Evolutionary conservation across 2,113 vertebrate species (phyloP).

Genomic region (Hippocampus mohnikei): DNA sequence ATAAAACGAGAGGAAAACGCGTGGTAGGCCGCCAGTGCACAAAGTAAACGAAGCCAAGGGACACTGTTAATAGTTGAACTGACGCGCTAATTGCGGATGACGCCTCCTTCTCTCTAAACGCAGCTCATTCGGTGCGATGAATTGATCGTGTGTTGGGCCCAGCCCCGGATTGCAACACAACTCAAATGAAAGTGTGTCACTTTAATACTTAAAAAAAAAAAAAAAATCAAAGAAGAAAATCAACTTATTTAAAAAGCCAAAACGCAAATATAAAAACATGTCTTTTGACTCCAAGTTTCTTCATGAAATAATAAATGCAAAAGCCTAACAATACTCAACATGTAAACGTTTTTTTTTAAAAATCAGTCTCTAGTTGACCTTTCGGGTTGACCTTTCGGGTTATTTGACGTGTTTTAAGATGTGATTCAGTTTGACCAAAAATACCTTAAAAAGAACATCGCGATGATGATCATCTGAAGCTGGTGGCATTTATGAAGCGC

Average conservation of each 20-base stretch:
- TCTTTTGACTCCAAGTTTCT: slow-evolving; percentile 11
- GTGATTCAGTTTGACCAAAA: not conserved
- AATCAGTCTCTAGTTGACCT: slow-evolving; percentile 20
- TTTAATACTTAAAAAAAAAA: slow-evolving; percentile 20
- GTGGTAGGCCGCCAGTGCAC: slow-evolving; percentile 88
- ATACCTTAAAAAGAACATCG: not conserved
- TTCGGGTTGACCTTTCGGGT: not conserved
- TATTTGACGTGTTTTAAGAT: not conserved
- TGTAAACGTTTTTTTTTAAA: slow-evolving; percentile 36
- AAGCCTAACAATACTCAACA: slow-evolving; percentile 10
- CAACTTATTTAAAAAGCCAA: slow-evolving; percentile 16
- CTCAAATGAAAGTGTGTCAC: slow-evolving; percentile 47
- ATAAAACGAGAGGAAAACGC: slow-evolving; percentile 67
- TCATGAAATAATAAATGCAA: slow-evolving; percentile 19
- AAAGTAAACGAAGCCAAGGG: slow-evolving; percentile 55
- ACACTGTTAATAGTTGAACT: not conserved
- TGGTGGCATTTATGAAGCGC: not conserved
- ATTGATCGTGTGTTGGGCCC: slow-evolving; percentile 61
- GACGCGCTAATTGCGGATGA: not conserved
- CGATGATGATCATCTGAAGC: not conserved
- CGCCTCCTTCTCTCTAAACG: not conserved
- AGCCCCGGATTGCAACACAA: slow-evolving; percentile 79
- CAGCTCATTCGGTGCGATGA: slow-evolving; percentile 8
- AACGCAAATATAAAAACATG: not conserved
- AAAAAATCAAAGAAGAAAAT: slow-evolving; percentile 17